phyloP scores from a whole-genome alignment of 1,140 invertebrate species.

The Calephelis virginiensis region DNA sequence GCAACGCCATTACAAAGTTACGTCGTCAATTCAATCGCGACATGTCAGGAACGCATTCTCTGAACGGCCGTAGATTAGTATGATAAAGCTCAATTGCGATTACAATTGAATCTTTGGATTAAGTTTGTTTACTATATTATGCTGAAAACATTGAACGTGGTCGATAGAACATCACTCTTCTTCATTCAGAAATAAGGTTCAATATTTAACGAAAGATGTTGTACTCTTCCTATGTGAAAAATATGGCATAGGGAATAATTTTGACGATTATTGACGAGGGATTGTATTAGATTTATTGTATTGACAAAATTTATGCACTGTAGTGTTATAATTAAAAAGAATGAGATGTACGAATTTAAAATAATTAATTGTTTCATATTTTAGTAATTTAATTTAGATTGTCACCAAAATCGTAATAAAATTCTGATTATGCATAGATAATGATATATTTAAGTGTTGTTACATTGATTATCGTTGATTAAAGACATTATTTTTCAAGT shows the following conservation, averaged over 20 bases:
- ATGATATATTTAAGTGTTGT: constrained; percentile 2
- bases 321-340: constrained; percentile 1
- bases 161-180: no score
- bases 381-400: not conserved
- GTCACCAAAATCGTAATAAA: not conserved
- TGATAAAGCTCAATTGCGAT: no score
- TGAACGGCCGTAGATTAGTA: no score
- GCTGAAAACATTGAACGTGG: no score
- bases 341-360: not conserved
- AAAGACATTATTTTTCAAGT: constrained; percentile 15
- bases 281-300: not conserved
- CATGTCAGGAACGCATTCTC: no score
- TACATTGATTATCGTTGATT: constrained; percentile 14
- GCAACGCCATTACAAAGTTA: no score
- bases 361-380: not conserved
- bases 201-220: no score
- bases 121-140: no score
- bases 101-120: no score
- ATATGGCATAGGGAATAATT: not conserved
- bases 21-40: no score
- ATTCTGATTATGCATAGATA: not conserved
- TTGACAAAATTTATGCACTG: not conserved
- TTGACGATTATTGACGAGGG: not conserved
- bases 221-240: no score
- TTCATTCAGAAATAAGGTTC: no score